Percentiles rank a stretch among this genome's conserved stretches.
Conservation (phyloP, 2,113 vertebrate species). For the Nyctereutes procyonoides region DNA sequence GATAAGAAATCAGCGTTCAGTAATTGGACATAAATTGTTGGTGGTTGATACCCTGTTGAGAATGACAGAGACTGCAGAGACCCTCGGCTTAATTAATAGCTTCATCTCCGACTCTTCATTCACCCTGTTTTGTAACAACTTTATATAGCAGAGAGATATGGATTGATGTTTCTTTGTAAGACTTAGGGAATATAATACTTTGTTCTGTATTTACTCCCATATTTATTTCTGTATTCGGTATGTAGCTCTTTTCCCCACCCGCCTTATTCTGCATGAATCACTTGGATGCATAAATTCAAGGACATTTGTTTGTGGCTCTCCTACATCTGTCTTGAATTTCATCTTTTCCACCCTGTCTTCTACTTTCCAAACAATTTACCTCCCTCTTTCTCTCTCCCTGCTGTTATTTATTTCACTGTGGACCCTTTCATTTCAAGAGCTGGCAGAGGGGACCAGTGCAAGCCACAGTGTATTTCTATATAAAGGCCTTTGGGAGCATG, state of each 20-base stretch:
- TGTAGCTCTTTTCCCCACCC: not conserved
- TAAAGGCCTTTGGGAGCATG: not conserved
- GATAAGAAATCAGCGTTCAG: conserved; percentile 12
- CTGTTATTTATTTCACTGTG: conserved; percentile 77
- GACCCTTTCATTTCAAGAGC: conserved; percentile 75
- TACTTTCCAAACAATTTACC: conserved; percentile 81
- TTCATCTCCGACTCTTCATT: conserved; percentile 15
- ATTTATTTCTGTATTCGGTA: conserved; percentile 55
- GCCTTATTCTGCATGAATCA: conserved; percentile 66
- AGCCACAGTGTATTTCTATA: conserved; percentile 46
- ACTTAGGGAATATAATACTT: not conserved
- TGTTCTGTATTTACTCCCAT: conserved; percentile 20
- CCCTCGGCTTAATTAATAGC: conserved; percentile 34
- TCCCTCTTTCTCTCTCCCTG: conserved; percentile 68
- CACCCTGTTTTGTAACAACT: not conserved
- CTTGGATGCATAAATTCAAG: conserved; percentile 77
- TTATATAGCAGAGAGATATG: conserved; percentile 13
- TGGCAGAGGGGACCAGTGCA: conserved; percentile 40
- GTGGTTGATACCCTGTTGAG: conserved; percentile 15
- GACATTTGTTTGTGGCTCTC: conserved; percentile 75
- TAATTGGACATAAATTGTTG: conserved; percentile 43
- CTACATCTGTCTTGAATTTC: conserved; percentile 84
- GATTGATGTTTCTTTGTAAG: conserved; percentile 47
- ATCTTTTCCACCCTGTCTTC: conserved; percentile 79
- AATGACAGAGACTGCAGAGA: conserved; percentile 43